These are phyloP conservation scores for Drosophila multiciliata DNA, from an alignment of 2,888 invertebrate genomes.

Conservation along the genomic window DNA sequence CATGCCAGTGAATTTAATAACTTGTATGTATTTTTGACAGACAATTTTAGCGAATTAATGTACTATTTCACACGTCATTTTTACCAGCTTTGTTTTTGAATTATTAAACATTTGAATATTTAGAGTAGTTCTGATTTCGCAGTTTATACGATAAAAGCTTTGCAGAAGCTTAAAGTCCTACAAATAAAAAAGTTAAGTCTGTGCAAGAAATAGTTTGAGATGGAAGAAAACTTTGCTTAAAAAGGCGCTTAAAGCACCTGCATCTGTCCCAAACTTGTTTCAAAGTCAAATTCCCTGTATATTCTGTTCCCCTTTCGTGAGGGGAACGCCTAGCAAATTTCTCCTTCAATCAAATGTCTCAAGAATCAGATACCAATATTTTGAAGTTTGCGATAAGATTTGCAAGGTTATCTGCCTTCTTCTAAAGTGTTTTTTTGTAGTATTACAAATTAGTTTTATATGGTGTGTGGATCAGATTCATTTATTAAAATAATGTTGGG, in stretches of 20 bases:
- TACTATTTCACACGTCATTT: not conserved
- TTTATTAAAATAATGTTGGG: no score
- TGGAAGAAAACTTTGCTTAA: not conserved
- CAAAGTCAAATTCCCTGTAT: constrained; percentile 29
- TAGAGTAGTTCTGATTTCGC: not conserved
- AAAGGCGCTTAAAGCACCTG: not conserved
- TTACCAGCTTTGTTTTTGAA: not conserved
- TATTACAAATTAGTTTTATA: not conserved
- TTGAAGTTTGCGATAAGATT: constrained; percentile 17
- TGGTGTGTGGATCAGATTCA: not conserved
- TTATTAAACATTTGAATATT: not conserved
- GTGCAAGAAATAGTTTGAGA: not conserved
- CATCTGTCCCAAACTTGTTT: constrained; percentile 46
- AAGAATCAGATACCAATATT: constrained; percentile 3
- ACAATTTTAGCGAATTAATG: not conserved
- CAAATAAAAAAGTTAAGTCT: not conserved
- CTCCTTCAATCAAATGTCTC: not conserved
- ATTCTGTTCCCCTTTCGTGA: constrained; percentile 1
- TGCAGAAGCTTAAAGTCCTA: not conserved
- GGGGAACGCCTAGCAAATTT: constrained; percentile 22
- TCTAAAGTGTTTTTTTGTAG: not conserved
- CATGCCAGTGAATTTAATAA: not conserved
- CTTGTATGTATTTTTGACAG: not conserved
- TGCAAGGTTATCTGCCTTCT: not conserved
- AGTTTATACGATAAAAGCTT: not conserved